Base-by-base conservation (phyloP, 1,140 invertebrate genomes). In the Drosophila seguyi region DNA sequence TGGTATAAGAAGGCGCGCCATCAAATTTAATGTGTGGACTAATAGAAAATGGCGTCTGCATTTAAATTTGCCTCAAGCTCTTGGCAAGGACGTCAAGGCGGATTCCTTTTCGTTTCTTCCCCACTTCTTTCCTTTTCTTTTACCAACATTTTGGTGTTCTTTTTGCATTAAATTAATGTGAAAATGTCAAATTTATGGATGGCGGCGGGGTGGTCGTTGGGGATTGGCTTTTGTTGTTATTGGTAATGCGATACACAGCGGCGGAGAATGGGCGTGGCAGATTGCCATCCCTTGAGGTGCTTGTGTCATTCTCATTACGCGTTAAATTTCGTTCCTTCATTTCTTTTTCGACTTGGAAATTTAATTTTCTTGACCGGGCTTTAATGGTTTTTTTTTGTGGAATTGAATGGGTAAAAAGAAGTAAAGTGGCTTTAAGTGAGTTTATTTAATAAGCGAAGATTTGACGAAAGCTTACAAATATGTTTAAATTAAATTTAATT, bases 41-140 rank as follows among this genome's bases (percentile, higher is more conserved):
- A 87, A 87, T 87, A 87, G 84, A 87, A 77, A 87, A 87, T 87
- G 84, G 84, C 84, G 84, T 87, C 84, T 88, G 80, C 84, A 84
- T 84, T 88, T 90, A 88, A 87, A 87, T 87, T 88, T 74, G 11
- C 31, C 47, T 13, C 38, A 25, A 31, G 42, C 36, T 44, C 59
- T 68, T 73, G 66, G 66, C 83, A 82, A 79, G 75, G 75, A 75
- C 79, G 83, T 66, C 76, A 65, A 25, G 29, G 31, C 38, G 29
- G 13, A 55, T 53, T 59, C 34, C n/a, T 22, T 44, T 52, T 48
- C 31, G 11, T 36, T 38, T 10, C 45, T 48, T n/a, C 25, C 25
- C 25, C 39, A 2, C 25, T 18, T 36, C 20, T 39, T 72, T 72
- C 11, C 11, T 6, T 75, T 56, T 56, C 36, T 29, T 39, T 42